Evolutionary conservation across 2,888 invertebrate genomes (phyloP), one percentile per base, ranked within the genome.

Genomic region (Sthenelais limicola): DNA sequence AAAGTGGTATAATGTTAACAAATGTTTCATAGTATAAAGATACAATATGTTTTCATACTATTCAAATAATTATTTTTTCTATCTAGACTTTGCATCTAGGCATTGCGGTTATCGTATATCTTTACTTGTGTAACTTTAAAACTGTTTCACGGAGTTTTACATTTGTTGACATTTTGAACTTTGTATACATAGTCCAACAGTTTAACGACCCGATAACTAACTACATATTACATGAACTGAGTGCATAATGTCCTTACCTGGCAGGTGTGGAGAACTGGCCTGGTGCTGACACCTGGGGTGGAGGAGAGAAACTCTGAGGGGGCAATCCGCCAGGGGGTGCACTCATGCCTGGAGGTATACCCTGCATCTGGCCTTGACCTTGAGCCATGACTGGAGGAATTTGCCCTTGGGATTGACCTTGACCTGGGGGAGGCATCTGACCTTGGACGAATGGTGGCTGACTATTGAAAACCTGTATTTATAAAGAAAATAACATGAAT

Each of bases 271-370:
- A 38, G 62, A 38, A 62, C 3, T 21, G 9, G 5, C n/a, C n/a
- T n/a, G n/a, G n/a, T n/a, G 62, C 38, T 24, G 26, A 9, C 3
- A n/a, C 67, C 1, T 26, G 15, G 15, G 67, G 67, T 47, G 67
- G 67, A 5, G 67, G 67, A 2, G 68, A 68, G 52, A 68, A 68
- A 26, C 68, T 68, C 35, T 68, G 68, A 1, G 68, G 68, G 4
- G 68, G 68, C 30, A 68, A 7, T 0, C 52, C 48, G 4, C 47
- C 24, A n/a, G 47, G 67, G 7, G 67, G 30, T 30, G 30, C 48
- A 47, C 32, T 47, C n/a, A 18, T 30, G 4, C 67, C 67, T 48
- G 30, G 28, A 26, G 67, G 30, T 30, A 67, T 48, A 7, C 35
- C 35, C 30, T 12, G 48, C 47, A 67, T 67, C 21, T 3, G 7